Evolutionary conservation across 2,113 vertebrate species (phyloP), one percentile per base, ranked within the genome.

Genomic region (Misgurnus anguillicaudatus): DNA sequence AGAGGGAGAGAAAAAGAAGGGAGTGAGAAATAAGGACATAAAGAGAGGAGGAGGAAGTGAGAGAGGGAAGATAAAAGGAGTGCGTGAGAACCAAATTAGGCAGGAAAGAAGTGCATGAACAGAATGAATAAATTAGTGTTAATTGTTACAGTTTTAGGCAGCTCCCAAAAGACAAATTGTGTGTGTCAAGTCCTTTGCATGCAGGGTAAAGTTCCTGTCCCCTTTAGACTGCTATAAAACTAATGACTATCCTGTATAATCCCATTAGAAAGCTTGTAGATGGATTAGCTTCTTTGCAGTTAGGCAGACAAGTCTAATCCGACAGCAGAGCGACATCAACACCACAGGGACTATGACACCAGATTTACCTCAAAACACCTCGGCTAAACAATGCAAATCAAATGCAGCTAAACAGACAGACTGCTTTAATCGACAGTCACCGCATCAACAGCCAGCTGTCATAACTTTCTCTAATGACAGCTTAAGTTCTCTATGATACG

Each of bases 161-260:
- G 45, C n/a, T 75, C 55, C 72, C 51, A 7, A 17, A 39, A 9
- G 10, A 58, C 14, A 9, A 42, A 31, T 31, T 55, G 68, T 55
- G 19, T 55, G 47, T 55, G 42, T 38, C 42, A 74, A 42, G 60
- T 19, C 11, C 39, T 41, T 67, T 42, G 70, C 42, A 24, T 7
- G 19, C 38, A 17, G 39, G 31, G 63, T 58, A 64, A 70, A 65
- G 61, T 41, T 71, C 13, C 74, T 14, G 66, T 24, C 38, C 42
- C 48, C 24, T 55, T 53, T 14, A 48, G 53, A 55, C 17, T 70
- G 61, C 51, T 78, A 64, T 71, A 75, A 79, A 81, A 60, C 69
- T 67, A 41, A 78, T 79, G 17, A 79, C 39, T 79, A 62, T 60
- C 51, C n/a, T 63, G 39, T 69, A 17, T 81, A 84, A 81, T 79